phyloP scores from a whole-genome alignment of 2,797 vertebrate species.

The Cuculus canorus region DNA sequence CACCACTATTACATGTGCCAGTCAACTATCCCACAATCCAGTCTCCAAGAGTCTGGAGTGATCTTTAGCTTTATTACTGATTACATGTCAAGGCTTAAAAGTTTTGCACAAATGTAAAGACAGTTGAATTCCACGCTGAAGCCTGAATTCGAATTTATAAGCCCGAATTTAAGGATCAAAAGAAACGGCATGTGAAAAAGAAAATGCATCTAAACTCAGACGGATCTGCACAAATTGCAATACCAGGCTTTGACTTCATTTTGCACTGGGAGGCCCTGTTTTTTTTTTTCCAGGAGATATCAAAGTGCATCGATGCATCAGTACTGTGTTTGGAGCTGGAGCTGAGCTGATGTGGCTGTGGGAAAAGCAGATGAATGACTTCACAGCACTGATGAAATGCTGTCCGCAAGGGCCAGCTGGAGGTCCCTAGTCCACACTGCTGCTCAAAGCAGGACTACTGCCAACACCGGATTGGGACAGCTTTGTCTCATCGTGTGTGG shows the following conservation, averaged over 20 bases:
- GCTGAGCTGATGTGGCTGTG: background rate
- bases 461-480: fast-evolving
- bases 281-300: background rate
- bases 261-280: background rate
- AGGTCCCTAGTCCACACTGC: fast-evolving
- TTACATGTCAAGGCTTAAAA: background rate
- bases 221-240: background rate
- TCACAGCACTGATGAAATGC: background rate
- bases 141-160: background rate
- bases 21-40: background rate
- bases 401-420: background rate
- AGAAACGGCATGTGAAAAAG: background rate
- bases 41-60: background rate
- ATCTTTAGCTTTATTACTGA: background rate
- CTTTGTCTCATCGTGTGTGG: background rate
- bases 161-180: background rate
- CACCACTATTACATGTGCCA: background rate
- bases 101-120: background rate
- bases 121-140: background rate
- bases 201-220: background rate
- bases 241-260: background rate
- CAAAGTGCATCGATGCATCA: background rate
- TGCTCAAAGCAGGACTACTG: background rate
- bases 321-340: background rate
- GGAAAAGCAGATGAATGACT: background rate